Evolutionary conservation across 2,797 vertebrate genomes (phyloP), one percentile per base, ranked within the genome.

Genomic region (Synanceia verrucosa): DNA sequence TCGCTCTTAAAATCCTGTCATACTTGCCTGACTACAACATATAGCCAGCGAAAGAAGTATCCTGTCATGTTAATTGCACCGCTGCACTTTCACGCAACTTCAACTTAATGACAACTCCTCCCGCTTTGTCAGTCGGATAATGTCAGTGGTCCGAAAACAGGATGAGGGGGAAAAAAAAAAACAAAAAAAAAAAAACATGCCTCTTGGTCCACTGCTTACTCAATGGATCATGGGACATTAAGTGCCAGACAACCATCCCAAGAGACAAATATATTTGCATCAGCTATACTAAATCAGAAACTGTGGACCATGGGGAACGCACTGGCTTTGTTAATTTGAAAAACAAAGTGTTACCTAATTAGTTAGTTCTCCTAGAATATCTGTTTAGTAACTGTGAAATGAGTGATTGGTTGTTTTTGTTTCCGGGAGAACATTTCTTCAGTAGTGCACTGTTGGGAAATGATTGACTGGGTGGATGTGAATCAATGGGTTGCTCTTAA

Each of bases 401-500:
- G 47, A 53, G 44, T 51, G 41, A 70, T 60, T 55, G 67, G 47
- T 24, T 79, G 48, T 29, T 56, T 79, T 79, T 37, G 47, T 74
- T 65, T 74, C 62, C 33, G 41, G 33, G 9, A 43, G 36, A 31
- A 63, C 13, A 58, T 43, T 61, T 51, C 44, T 44, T 78, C 55
- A 70, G 65, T 62, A 60, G 63, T 29, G 36, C 51, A 44, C 43
- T 31, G 16, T 58, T 43, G 31, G 33, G 19, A 44, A 53, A 28
- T 66, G 51, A 64, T 51, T 57, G 75, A 43, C 66, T 57, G 53
- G 24, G 44, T 63, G 66, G 70, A 70, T 70, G 73, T 41, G 68
- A 55, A 84, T 88, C 83, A 72, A 67, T 78, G 71, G 26, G 66
- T 65, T 76, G 28, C 51, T 77, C 70, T 76, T 89, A 83, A 89